Evolutionary conservation across 2,888 invertebrate genomes (phyloP).

Genomic region (Eucera pruinosa): DNA sequence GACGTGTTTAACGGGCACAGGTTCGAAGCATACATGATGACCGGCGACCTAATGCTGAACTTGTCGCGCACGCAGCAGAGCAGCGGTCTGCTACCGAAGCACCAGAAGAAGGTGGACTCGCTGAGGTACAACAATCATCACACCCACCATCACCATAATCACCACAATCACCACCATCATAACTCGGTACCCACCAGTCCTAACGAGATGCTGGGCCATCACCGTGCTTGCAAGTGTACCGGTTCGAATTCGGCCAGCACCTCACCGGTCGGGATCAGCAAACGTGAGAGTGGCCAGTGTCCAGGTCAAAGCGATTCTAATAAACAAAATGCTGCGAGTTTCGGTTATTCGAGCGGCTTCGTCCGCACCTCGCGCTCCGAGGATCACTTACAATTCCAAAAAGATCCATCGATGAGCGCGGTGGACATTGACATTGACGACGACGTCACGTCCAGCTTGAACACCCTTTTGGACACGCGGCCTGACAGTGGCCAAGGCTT

Average conservation of each 20-base stretch:
- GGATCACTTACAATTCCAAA: slow-evolving; percentile 94
- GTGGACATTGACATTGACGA: slow-evolving; percentile 97
- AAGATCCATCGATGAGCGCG: slow-evolving; percentile 91
- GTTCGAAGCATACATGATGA: slow-evolving; percentile 99
- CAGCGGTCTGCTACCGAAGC: slow-evolving; percentile 87
- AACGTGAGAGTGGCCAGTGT: slow-evolving; percentile 83
- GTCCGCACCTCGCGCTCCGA: slow-evolving; percentile 96
- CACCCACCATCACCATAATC: slow-evolving; percentile 84
- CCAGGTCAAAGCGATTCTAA: slow-evolving; percentile 63
- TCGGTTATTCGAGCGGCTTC: slow-evolving; percentile 85
- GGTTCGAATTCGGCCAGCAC: slow-evolving; percentile 85
- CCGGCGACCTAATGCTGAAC: slow-evolving; percentile 97
- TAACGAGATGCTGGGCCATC: slow-evolving; percentile 87
- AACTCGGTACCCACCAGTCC: slow-evolving; percentile 91
- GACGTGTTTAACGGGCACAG: slow-evolving; percentile 81
- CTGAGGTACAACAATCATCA: slow-evolving; percentile 87
- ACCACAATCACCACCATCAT: slow-evolving; percentile 85
- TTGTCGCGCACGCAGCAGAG: slow-evolving; percentile 92
- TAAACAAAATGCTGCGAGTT: slow-evolving; percentile 71
- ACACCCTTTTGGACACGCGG: slow-evolving; percentile 93
- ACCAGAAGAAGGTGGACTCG: slow-evolving; percentile 86
- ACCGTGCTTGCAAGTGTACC: slow-evolving; percentile 83
- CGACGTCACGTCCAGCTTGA: slow-evolving; percentile 96
- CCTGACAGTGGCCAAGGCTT: slow-evolving; percentile 86
- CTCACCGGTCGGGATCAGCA: slow-evolving; percentile 86